Base-by-base conservation (phyloP, 2,113 vertebrate genomes). In the Geococcyx californianus region DNA sequence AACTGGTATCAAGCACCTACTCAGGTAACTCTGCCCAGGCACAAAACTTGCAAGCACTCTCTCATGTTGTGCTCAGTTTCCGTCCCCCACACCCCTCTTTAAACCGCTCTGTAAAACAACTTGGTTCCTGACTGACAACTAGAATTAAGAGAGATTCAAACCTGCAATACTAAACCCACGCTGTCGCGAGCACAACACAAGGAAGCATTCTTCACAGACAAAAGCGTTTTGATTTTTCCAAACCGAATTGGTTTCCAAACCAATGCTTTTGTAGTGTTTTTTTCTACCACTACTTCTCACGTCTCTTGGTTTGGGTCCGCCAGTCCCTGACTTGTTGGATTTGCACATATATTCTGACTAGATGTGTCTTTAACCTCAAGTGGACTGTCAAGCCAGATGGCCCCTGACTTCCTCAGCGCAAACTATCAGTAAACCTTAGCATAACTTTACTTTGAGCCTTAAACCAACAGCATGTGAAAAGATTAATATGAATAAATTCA, bases 401-500 rank as follows among this genome's bases (percentile, higher is more conserved):
- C 89, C 59, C 74, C 82, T 84, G 80, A 94, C 75, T 95, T 96
- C 96, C 97, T 95, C 84, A 82, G 85, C 79, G 81, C 85, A 95
- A 96, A 96, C 68, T 59, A 95, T 95, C 82, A 16, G 95, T 92
- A 98, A 97, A 97, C 96, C 94, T 95, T 97, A 97, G 94, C 92
- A 95, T 69, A 97, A 97, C 95, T 98, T 97, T 72, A 94, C 97
- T 98, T 97, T 97, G 97, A 97, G 96, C 91, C 95, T 97, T 98
- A 98, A 98, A 97, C 97, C 96, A 98, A 98, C 97, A 98, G 89
- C 96, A 97, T 95, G 95, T 97, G 96, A 98, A 97, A 97, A 98
- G 97, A 98, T 98, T 98, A 98, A 98, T 98, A 98, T 49, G 94
- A 97, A 98, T 98, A 98, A 97, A 97, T 98, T 97, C 95, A 98